Evolutionary conservation across 2,888 invertebrate genomes (phyloP), one percentile per base, ranked within the genome.

Genomic region (Drosophila borealis): DNA sequence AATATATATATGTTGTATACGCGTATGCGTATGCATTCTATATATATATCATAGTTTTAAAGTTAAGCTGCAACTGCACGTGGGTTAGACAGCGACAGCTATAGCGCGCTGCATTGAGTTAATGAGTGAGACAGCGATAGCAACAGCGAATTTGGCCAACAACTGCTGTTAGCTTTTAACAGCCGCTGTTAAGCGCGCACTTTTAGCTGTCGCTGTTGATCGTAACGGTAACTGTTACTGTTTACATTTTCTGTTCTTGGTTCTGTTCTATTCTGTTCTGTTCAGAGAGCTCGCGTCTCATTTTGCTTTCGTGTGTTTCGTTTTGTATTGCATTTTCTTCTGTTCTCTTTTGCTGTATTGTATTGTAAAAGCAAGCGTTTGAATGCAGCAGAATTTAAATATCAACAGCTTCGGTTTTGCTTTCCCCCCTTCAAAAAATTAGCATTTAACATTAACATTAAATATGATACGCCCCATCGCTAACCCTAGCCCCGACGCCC

Each of bases 381-480:
- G n/a, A 67, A 80, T 69, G 81, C 78, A 84, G 74, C 70, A 70
- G 78, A 74, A 76, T 72, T 72, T 63, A 76, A 80, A 83, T 75
- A 87, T 84, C 84, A 79, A 81, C 79, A 81, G 70, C 78, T 70
- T 67, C 67, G 50, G 50, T 65, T 65, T 57, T 46, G 39, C 56
- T 37, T 63, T 44, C 41, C 55, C 70, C 65, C 55, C 45, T 44
- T 53, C 61, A 54, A 60, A 70, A 72, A 62, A 56, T 65, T 67
- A 57, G 64, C 75, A 59, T 69, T 76, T 65, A 78, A 77, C 77
- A 77, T 75, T 76, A 77, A 76, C 68, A 74, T 78, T 74, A 78
- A 74, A 78, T 67, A 74, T 69, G 65, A 78, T 78, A 73, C 54
- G 78, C 53, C 64, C 67, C 64, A 41, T 25, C 61, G 5, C 17